Percentiles rank a stretch among this genome's conserved stretches.
Conservation (phyloP, 2,797 vertebrate genomes). For the Monodelphis domestica region DNA sequence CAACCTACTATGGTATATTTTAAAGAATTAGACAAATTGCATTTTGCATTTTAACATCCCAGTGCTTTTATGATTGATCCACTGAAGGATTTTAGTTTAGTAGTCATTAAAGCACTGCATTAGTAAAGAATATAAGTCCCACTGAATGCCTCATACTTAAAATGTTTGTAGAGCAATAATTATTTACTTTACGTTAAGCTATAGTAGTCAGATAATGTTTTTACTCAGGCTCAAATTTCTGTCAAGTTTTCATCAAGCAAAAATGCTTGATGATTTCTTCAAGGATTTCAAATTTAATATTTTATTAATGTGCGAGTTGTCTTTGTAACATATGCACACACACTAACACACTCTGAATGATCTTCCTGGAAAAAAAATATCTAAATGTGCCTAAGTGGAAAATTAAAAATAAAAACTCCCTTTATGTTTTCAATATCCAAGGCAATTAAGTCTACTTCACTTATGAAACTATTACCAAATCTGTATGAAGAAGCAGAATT, state of each 20-base stretch:
- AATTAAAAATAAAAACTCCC: slow-evolving; percentile 86
- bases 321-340: slow-evolving; percentile 94
- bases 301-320: slow-evolving; percentile 99
- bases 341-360: slow-evolving; percentile 90
- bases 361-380: slow-evolving; percentile 85
- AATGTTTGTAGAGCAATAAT: slow-evolving; percentile 71
- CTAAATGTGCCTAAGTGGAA: slow-evolving; percentile 82
- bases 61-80: slow-evolving; percentile 75
- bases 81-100: slow-evolving; percentile 74
- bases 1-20: slow-evolving; percentile 75
- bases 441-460: slow-evolving; percentile 94
- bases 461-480: slow-evolving; percentile 92
- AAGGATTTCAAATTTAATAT: slow-evolving; percentile 93
- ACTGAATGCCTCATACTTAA: slow-evolving; percentile 76
- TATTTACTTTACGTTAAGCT: slow-evolving; percentile 79
- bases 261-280: no score
- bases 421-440: slow-evolving; percentile 90
- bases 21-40: slow-evolving; percentile 72
- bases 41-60: slow-evolving; percentile 73
- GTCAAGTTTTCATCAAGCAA: slow-evolving; percentile 76
- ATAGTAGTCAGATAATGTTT: slow-evolving; percentile 75
- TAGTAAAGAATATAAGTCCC: slow-evolving; percentile 68
- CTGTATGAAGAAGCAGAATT: slow-evolving; percentile 90
- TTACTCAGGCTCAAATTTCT: slow-evolving; percentile 76
- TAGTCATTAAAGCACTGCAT: slow-evolving; percentile 69